Evolutionary conservation across 2,888 invertebrate species (phyloP).

Genomic region (Chromoteleia sp.): DNA sequence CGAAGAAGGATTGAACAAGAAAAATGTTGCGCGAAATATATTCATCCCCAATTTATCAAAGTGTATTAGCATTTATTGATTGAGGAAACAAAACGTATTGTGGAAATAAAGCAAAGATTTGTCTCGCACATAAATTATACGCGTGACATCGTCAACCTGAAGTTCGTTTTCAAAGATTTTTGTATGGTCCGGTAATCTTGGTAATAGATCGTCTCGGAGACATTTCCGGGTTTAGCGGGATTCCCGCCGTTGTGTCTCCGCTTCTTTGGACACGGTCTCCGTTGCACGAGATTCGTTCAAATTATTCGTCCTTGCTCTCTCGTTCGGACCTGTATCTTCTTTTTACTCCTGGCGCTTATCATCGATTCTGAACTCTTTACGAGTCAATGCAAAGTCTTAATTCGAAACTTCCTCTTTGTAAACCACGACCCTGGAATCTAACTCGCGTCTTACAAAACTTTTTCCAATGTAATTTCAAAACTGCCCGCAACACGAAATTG

Average conservation of each 20-base stretch:
- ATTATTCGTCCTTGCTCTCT: slow-evolving; percentile 69
- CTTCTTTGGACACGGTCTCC: slow-evolving; percentile 50
- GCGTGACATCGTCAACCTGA: slow-evolving; percentile 51
- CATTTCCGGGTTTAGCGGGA: slow-evolving; percentile 73
- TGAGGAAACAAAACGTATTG: slow-evolving; percentile 36
- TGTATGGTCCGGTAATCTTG: slow-evolving; percentile 75
- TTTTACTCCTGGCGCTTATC: slow-evolving; percentile 39
- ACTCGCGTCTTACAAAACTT: slow-evolving; percentile 51
- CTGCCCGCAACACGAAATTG: slow-evolving; percentile 52
- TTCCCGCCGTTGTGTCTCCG: slow-evolving; percentile 63
- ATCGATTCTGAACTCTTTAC: slow-evolving; percentile 45
- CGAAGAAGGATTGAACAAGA: background rate
- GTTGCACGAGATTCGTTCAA: slow-evolving; percentile 66
- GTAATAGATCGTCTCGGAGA: slow-evolving; percentile 72
- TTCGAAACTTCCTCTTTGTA: slow-evolving; percentile 57
- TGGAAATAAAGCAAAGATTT: slow-evolving; percentile 38
- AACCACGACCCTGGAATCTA: slow-evolving; percentile 38
- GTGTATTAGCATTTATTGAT: slow-evolving; percentile 46
- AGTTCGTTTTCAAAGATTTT: slow-evolving; percentile 65
- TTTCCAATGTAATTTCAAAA: slow-evolving; percentile 61
- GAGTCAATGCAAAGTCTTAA: slow-evolving; percentile 63
- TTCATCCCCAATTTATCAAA: slow-evolving; percentile 34
- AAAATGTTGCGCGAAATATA: background rate
- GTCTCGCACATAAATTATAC: slow-evolving; percentile 50
- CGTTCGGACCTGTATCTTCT: slow-evolving; percentile 29